These are phyloP conservation scores for Corella eumyota DNA, from an alignment of 23 tunicate genomes.

Conservation along the genomic window DNA sequence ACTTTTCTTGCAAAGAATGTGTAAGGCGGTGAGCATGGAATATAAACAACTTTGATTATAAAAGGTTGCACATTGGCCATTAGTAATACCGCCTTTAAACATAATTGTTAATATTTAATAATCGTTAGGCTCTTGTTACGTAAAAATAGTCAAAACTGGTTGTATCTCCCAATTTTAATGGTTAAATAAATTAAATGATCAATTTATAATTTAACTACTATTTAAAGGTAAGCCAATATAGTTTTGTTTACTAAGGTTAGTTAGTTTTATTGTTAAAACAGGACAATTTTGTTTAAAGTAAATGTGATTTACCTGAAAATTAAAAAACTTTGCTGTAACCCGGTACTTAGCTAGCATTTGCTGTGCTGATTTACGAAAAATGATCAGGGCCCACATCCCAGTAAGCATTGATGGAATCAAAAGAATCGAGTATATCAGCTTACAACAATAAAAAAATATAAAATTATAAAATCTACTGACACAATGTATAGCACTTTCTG, in stretches of 20 bases:
- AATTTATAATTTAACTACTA: no score
- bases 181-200: not conserved
- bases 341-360: slow-evolving; percentile 26
- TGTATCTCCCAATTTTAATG: no score
- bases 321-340: slow-evolving; percentile 61
- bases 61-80: slow-evolving; percentile 76
- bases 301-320: slow-evolving; percentile 39
- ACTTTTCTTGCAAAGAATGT: slow-evolving; percentile 30
- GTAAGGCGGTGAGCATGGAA: slow-evolving; percentile 49
- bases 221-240: not conserved
- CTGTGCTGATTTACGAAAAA: slow-evolving; percentile 44
- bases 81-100: slow-evolving; percentile 44
- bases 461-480: no score
- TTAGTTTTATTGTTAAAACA: not conserved
- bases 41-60: slow-evolving; percentile 23
- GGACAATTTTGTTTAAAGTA: not conserved
- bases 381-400: slow-evolving; percentile 91
- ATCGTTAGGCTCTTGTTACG: no score
- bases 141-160: no score
- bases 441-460: slow-evolving; percentile 8
- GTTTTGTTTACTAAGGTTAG: not conserved
- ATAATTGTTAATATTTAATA: not conserved
- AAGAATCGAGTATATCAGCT: slow-evolving; percentile 44
- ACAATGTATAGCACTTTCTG: no score
- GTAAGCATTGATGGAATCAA: slow-evolving; percentile 70